Evolutionary conservation across 2,113 vertebrate species (phyloP).

Genomic region (Sinocyclocheilus maitianheensis): DNA sequence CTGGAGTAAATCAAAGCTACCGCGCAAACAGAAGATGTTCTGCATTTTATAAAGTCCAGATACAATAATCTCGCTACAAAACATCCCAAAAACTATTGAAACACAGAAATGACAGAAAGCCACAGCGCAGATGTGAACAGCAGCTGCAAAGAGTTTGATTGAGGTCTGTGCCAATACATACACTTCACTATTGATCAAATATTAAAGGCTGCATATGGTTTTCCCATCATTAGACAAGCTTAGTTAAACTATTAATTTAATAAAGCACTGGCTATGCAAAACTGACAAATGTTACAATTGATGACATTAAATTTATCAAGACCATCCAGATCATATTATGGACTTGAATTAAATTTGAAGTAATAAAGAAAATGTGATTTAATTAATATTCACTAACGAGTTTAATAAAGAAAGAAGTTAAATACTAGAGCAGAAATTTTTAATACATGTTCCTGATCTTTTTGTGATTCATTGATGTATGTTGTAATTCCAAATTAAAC

Average conservation of each 20-base stretch:
- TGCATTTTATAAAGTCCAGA: not conserved
- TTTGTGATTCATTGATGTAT: not conserved
- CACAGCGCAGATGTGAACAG: not conserved
- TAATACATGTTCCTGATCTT: not conserved
- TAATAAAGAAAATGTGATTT: not conserved
- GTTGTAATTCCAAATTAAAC: not conserved
- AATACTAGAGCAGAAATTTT: not conserved
- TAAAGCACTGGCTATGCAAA: not conserved
- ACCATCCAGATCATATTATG: not conserved
- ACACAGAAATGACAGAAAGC: not conserved
- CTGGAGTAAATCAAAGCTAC: slow-evolving; percentile 11
- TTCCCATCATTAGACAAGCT: not conserved
- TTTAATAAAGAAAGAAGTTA: not conserved
- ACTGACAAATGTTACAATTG: not conserved
- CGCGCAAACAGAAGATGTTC: slow-evolving; percentile 10
- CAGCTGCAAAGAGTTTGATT: not conserved
- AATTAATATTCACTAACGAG: not conserved
- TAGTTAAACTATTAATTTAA: not conserved
- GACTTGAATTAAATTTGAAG: not conserved
- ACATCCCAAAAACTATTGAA: not conserved
- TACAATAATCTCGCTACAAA: not conserved
- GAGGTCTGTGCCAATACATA: not conserved
- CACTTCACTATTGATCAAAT: not conserved
- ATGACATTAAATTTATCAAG: not conserved
- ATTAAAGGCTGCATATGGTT: not conserved